Evolutionary conservation across 37 sponge, comb jelly and placozoan species (phyloP), one percentile per base, ranked within the genome.

Genomic region (Ephydatia muelleri): DNA sequence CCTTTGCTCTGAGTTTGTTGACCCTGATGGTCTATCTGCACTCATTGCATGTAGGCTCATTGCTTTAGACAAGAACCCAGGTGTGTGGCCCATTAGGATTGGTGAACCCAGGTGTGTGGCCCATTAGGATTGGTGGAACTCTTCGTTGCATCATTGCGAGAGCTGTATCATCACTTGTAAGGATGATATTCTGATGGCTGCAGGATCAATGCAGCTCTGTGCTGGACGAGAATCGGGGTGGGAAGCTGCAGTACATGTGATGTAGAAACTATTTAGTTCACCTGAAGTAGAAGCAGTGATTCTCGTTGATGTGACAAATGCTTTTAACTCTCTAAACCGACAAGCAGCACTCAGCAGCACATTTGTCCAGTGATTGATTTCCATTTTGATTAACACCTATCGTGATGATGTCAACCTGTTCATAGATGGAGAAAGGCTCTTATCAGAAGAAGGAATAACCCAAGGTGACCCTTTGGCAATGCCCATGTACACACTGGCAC

Each of bases 381-480:
- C 38, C 12, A 48, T 84, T 4, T 37, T 80, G 48, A 73, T 84
- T n/a, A 89, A 89, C 81, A 72, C 81, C 12, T 89, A 89, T 81
- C 49, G 90, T 39, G 49, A 38, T 12, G 32, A 37, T 26, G 36
- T 68, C 25, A 48, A 70, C 5, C 86, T 90, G 25, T 90, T 68
- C 67, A 40, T 90, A 23, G 66, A 81, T 85, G 91, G 86, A 1
- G 67, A 81, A 32, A 32, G 33, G 22, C 35, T 90, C 5, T 66
- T 80, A 5, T 90, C 91, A 23, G 38, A 74, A 66, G n/a, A n/a
- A n/a, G n/a, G n/a, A n/a, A n/a, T n/a, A n/a, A n/a, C n/a, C n/a
- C n/a, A n/a, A n/a, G n/a, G 88, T 6, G 89, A 83, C 35, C 90
- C 90, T 21, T 34, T 89, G 68, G 90, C 85, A 5, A 89, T 89